A percentile compares a stretch with the other conserved stretches of the same genome.
Conservation (phyloP, 2,888 invertebrate genomes). For the Watsonalla binaria region DNA sequence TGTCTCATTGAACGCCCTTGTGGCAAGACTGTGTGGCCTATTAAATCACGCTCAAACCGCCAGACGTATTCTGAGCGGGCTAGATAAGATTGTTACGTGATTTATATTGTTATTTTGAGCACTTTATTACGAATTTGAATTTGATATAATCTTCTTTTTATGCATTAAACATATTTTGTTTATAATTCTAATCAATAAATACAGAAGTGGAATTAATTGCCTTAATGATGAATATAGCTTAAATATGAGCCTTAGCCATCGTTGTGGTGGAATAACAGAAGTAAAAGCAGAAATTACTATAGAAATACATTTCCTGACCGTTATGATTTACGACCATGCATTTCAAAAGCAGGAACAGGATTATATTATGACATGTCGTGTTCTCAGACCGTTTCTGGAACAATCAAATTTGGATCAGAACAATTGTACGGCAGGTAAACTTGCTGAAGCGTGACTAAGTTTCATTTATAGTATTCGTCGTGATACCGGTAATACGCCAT, state of each 20-base stretch:
- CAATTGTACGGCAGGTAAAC: not conserved
- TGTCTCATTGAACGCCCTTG: not conserved
- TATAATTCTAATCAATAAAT: no score
- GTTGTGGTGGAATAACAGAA: not conserved
- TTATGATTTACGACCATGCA: not conserved
- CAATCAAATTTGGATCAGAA: constrained; percentile 1
- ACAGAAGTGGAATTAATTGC: no score
- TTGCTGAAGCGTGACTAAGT: not conserved
- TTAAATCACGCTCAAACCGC: not conserved
- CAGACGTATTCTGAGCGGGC: not conserved
- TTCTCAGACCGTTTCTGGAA: not conserved
- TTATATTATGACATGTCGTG: not conserved
- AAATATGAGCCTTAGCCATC: no score
- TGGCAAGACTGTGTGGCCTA: not conserved
- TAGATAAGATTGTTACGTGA: not conserved
- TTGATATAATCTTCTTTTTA: no score
- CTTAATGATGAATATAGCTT: no score
- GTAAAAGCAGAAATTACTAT: not conserved
- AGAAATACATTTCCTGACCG: not conserved
- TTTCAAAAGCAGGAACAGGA: not conserved
- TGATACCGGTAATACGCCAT: not conserved
- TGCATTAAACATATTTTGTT: no score
- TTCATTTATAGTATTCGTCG: not conserved
- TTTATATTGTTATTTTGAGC: not conserved
- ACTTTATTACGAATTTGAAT: no score